phyloP scores from a whole-genome alignment of 2,113 vertebrate genomes.

The Macquaria australasica region DNA sequence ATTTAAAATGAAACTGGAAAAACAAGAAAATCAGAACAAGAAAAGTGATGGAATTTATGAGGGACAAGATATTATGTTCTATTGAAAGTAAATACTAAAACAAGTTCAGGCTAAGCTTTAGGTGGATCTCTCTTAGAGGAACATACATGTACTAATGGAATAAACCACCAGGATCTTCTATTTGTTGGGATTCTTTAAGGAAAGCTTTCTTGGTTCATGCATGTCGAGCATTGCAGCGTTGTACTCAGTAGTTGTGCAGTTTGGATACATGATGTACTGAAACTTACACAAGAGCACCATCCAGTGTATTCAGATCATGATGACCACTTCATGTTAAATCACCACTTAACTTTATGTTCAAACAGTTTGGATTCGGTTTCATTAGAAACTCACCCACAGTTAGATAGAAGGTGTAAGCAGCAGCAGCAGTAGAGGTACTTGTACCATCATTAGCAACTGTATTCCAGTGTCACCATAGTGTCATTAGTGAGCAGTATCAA shows the following conservation, averaged over 20 bases:
- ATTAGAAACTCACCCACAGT: background rate
- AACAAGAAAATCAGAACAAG: background rate
- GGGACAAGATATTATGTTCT: too few species aligned
- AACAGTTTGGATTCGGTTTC: background rate
- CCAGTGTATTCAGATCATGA: conserved; percentile 35
- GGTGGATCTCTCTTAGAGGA: background rate
- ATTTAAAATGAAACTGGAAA: background rate
- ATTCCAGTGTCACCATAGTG: background rate
- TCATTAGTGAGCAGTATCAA: background rate
- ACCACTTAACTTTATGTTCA: background rate
- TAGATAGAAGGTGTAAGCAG: too few species aligned
- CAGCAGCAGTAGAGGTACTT: too few species aligned
- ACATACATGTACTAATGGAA: background rate
- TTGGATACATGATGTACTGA: background rate
- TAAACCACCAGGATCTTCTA: background rate
- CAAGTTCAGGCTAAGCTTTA: background rate
- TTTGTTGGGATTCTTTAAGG: background rate
- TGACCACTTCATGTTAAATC: background rate
- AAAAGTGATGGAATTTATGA: background rate
- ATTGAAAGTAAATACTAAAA: background rate
- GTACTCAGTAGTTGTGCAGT: background rate
- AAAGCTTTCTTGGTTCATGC: background rate
- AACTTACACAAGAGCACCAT: conserved; percentile 47
- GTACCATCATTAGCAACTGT: background rate
- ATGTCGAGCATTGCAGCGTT: background rate